These are phyloP conservation scores for Nematostella vectensis DNA, from an alignment of 92 coral and sea anemone genomes.

Conservation along the genomic window DNA sequence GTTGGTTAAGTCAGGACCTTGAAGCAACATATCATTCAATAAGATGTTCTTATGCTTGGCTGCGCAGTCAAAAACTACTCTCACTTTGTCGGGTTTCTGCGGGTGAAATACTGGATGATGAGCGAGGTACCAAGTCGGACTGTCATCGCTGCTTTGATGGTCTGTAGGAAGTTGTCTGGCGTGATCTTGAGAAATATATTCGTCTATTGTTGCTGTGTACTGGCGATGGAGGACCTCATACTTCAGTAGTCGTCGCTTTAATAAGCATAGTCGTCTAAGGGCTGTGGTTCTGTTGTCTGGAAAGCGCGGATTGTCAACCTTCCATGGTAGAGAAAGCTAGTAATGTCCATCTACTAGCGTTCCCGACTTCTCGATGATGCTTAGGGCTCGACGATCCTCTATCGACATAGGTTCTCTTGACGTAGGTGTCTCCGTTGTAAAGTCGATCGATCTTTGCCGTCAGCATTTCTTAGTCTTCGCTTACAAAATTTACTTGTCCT, in stretches of 20 bases:
- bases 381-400: constrained; percentile 22
- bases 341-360: constrained; percentile 18
- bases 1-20: constrained; percentile 31
- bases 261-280: constrained; percentile 2
- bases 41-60: constrained; percentile 8
- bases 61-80: constrained; percentile 24
- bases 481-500: constrained; percentile 5
- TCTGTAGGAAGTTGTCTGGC: constrained; percentile 17
- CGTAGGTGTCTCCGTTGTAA: neutral
- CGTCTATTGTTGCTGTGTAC: constrained; percentile 9
- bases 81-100: constrained; percentile 15
- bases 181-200: constrained; percentile 11
- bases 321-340: constrained; percentile 24
- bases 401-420: constrained; percentile 9
- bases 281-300: constrained; percentile 20
- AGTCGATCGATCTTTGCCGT: constrained; percentile 8
- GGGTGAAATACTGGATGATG: constrained; percentile 22
- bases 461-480: constrained; percentile 2
- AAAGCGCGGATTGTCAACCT: constrained; percentile 5
- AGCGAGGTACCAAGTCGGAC: constrained; percentile 15
- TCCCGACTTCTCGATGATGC: constrained; percentile 16
- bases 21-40: constrained; percentile 18
- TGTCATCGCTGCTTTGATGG: neutral
- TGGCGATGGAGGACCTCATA: neutral
- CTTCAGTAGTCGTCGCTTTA: constrained; percentile 15